Percentiles rank a stretch among this genome's conserved stretches.
phyloP scores from a whole-genome alignment of 2,113 vertebrate species.

The Dicrurus megarhynchus region DNA sequence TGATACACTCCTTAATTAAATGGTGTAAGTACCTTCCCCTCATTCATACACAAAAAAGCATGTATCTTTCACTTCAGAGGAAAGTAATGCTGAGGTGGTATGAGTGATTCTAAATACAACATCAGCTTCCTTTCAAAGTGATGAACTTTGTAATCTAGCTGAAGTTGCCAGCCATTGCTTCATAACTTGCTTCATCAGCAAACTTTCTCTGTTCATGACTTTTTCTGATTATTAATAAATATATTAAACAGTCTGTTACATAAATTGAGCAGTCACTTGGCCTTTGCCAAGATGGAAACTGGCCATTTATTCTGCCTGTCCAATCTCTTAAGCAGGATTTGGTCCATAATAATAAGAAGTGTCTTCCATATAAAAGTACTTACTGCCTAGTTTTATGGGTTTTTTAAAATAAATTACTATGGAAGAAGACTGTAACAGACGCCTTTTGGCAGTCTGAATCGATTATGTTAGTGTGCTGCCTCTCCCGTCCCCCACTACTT shows the following conservation, averaged over 20 bases:
- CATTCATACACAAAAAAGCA: not conserved
- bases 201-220: not conserved
- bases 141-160: constrained; percentile 4
- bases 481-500: not conserved
- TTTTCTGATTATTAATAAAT: constrained; percentile 33
- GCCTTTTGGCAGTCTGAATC: constrained; percentile 12
- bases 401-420: not conserved
- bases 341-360: not conserved
- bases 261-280: not conserved
- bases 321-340: not conserved
- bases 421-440: not conserved
- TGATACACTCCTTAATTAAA: not conserved
- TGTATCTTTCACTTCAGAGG: not conserved
- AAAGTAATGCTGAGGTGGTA: not conserved
- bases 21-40: not conserved
- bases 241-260: not conserved
- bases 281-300: constrained; percentile 17
- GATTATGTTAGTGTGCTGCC: constrained; percentile 30
- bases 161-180: constrained; percentile 3
- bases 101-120: not conserved
- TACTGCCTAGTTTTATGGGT: not conserved
- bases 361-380: not conserved
- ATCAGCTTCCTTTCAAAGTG: constrained; percentile 29
- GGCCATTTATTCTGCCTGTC: not conserved
- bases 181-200: constrained; percentile 31